These are phyloP conservation scores for Plecturocebus donacophilus DNA, from an alignment of 2,113 vertebrate species.

Conservation along the genomic window DNA sequence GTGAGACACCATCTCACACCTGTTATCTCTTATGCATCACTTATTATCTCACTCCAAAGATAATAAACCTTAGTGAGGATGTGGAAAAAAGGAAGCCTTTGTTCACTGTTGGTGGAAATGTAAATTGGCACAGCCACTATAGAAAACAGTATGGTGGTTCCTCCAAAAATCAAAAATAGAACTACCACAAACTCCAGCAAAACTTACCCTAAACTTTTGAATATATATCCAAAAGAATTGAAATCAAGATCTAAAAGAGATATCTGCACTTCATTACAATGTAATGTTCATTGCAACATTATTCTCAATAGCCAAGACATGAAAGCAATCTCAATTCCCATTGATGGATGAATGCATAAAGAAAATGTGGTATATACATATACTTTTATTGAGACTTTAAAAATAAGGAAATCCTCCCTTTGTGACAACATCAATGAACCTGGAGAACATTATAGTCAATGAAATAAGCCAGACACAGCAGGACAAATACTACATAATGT, in stretches of 20 bases:
- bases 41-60: not conserved
- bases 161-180: not conserved
- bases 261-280: too few relatives aligned
- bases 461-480: not conserved
- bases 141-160: not conserved
- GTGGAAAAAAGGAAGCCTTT: not conserved
- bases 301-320: not conserved
- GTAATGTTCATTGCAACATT: rapidly evolving
- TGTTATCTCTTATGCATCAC: too few relatives aligned
- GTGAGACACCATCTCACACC: not conserved
- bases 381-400: not conserved
- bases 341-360: rapidly evolving
- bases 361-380: not conserved
- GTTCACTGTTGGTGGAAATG: not conserved
- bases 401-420: too few relatives aligned
- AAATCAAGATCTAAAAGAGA: not conserved
- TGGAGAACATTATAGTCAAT: not conserved
- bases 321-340: too few relatives aligned
- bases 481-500: not conserved
- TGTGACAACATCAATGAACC: not conserved
- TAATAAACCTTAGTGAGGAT: not conserved
- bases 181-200: not conserved
- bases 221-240: not conserved
- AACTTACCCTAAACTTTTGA: too few relatives aligned
- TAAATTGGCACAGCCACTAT: not conserved